These are phyloP conservation scores for Muschampia staudingeri DNA, from an alignment of 2,888 invertebrate species.

Conservation along the genomic window DNA sequence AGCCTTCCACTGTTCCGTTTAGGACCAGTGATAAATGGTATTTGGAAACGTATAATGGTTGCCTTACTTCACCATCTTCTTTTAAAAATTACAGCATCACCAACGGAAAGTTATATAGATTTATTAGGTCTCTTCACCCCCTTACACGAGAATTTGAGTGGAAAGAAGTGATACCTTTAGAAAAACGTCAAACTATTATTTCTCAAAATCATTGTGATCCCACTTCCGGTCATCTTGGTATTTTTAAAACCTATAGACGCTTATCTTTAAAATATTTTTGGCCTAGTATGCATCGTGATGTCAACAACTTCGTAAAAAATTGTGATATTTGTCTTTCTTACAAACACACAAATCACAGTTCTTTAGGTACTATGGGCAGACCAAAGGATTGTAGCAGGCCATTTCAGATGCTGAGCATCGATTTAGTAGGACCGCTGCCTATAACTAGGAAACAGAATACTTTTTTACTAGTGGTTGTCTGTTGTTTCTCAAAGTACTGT, in stretches of 20 bases:
- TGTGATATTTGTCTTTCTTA: conserved; percentile 45
- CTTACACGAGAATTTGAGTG: conserved; percentile 62
- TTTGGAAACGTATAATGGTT: conserved; percentile 56
- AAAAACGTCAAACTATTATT: conserved; percentile 44
- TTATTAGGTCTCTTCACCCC: conserved; percentile 49
- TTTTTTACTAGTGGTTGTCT: background rate
- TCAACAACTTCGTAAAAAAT: conserved; percentile 22
- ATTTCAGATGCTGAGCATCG: no score
- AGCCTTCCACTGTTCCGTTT: background rate
- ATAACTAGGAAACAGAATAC: background rate
- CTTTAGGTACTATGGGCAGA: background rate
- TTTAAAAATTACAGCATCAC: conserved; percentile 44
- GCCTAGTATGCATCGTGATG: conserved; percentile 52
- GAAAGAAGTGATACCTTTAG: conserved; percentile 64
- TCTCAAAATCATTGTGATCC: conserved; percentile 36
- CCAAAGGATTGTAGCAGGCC: background rate
- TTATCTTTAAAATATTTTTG: conserved; percentile 47
- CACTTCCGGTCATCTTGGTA: conserved; percentile 52
- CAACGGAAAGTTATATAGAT: conserved; percentile 46
- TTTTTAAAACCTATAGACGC: conserved; percentile 66
- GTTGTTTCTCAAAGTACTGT: conserved; percentile 20
- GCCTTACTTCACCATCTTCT: conserved; percentile 41
- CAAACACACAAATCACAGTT: conserved; percentile 28
- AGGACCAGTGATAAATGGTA: conserved; percentile 61
- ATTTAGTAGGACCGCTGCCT: conserved; percentile 7